Evolutionary conservation across 64 coral and sea anemone genomes (phyloP), one percentile per base, ranked within the genome.

Genomic region (Montipora capricornis): DNA sequence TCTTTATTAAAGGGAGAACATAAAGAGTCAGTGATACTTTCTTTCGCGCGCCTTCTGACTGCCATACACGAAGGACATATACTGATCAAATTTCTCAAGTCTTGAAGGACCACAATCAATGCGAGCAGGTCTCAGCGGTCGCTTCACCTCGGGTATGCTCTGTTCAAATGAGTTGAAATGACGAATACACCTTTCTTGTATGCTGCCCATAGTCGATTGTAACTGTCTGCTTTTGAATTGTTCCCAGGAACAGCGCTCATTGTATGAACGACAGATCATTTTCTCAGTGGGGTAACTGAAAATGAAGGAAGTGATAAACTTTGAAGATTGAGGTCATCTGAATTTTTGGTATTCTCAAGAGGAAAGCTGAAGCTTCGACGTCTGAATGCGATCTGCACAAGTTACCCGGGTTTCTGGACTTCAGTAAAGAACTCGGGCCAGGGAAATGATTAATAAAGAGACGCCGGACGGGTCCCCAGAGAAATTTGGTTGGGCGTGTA

Each of bases 201-300:
- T 73, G 44, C 59, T 64, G 67, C 79, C 68, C 89, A 97, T 83
- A 2, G 74, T 82, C 5, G 71, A 87, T 29, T 85, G 80, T 9
- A 97, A 37, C 4, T 92, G 78, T 48, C 75, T 84, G 14, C 78
- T 62, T 74, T 97, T 97, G 15, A 88, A 69, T 20, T 79, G 64
- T 26, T 97, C 96, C 96, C 96, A 97, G 0, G 83, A 44, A 77
- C 96, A 97, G 15, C 92, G 93, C 13, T 97, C 79, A 79, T 97
- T 97, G 86, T 97, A 97, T 2, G 96, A 97, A 6, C 89, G 93
- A 80, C 94, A 92, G n/a, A 97, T 84, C 47, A 88, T 76, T n/a
- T 87, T 77, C 60, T 96, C 91, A 60, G 95, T 55, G n/a, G 96
- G 96, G 70, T 95, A 97, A 60, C 96, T 97, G 77, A 45, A 20